Evolutionary conservation across 2,797 vertebrate species (phyloP).

Genomic region (Nothura maculosa): DNA sequence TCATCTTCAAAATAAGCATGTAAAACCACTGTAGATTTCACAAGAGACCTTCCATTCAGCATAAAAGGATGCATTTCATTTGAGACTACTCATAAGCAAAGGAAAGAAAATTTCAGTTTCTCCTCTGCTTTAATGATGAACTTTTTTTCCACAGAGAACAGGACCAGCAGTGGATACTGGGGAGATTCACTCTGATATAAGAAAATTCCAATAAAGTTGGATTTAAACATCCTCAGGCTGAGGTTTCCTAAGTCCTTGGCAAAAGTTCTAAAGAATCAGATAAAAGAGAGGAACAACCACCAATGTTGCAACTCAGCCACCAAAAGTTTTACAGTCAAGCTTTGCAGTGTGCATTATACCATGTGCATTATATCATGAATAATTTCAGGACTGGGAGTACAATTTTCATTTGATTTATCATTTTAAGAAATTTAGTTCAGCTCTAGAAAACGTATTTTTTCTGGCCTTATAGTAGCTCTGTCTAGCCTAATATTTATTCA

Average conservation of each 20-base stretch:
- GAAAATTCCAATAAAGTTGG: neutral
- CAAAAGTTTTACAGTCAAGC: neutral
- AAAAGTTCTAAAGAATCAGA: neutral
- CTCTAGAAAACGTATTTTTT: neutral
- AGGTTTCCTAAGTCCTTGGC: neutral
- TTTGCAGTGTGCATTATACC: neutral
- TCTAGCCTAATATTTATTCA: constrained; percentile 4
- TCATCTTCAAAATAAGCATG: neutral
- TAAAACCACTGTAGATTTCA: neutral
- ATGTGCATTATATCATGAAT: neutral
- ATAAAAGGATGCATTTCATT: neutral
- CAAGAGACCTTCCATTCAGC: neutral
- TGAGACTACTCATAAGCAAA: neutral
- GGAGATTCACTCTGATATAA: neutral
- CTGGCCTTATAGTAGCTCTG: neutral
- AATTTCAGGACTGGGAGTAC: neutral
- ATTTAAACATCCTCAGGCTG: neutral
- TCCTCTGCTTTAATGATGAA: neutral
- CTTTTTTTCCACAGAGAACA: neutral
- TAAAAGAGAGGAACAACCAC: neutral
- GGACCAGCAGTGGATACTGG: neutral
- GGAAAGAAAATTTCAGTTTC: neutral
- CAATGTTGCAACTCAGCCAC: neutral
- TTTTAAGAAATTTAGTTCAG: neutral
- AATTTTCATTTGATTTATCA: neutral